A percentile compares a stretch with the other conserved stretches of the same genome.
phyloP scores from a whole-genome alignment of 2,888 invertebrate genomes.

The Emesis furor region DNA sequence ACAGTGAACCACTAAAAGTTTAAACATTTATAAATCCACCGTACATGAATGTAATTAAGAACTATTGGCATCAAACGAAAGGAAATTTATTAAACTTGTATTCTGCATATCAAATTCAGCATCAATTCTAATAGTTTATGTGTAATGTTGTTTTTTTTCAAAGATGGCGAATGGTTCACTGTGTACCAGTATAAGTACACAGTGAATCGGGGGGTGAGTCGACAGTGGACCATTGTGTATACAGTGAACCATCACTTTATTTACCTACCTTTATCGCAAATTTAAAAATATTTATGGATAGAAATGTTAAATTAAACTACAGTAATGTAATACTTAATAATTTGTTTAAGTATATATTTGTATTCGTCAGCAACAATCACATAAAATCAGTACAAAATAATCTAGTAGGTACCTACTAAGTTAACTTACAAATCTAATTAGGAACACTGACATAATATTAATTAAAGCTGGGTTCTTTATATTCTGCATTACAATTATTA shows the following conservation, averaged over 20 bases:
- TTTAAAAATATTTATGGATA: too few relatives aligned
- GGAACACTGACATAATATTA: too few relatives aligned
- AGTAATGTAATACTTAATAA: too few relatives aligned
- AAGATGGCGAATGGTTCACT: neutral
- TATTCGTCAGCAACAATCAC: too few relatives aligned
- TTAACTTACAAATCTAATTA: too few relatives aligned
- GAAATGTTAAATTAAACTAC: too few relatives aligned
- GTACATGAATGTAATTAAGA: neutral
- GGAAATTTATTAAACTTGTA: neutral
- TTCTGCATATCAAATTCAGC: neutral
- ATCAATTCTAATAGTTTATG: neutral
- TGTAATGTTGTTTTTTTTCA: neutral
- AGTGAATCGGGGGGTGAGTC: neutral
- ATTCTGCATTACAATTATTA: too few relatives aligned
- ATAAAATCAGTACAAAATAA: too few relatives aligned
- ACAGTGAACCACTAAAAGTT: constrained; percentile 14
- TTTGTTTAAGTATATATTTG: too few relatives aligned
- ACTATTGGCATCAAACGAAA: neutral
- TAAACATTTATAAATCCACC: neutral
- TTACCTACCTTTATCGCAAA: too few relatives aligned
- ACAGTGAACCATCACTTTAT: neutral
- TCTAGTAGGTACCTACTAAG: too few relatives aligned
- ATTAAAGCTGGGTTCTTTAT: too few relatives aligned
- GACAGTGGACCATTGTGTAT: neutral
- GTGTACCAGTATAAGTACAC: neutral